Conservation (phyloP, 2,888 invertebrate species). For the Stenodera caucasica region DNA sequence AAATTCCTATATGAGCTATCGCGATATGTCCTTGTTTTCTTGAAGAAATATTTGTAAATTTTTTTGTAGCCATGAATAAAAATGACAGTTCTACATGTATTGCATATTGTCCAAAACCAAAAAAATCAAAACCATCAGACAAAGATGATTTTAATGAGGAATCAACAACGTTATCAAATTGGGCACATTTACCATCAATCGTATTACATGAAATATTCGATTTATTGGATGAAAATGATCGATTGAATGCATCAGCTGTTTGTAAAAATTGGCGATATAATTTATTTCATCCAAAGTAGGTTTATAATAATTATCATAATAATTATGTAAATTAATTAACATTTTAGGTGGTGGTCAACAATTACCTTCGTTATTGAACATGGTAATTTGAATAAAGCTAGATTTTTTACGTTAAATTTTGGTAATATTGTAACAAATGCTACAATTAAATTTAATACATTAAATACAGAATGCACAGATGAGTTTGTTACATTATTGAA, state of each 20-base stretch:
- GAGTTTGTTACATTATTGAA: slow-evolving; percentile 51
- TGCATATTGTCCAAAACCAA: slow-evolving; percentile 51
- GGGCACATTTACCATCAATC: slow-evolving; percentile 53
- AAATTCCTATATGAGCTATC: slow-evolving; percentile 23
- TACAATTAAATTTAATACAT: slow-evolving; percentile 48
- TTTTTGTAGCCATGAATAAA: slow-evolving; percentile 47
- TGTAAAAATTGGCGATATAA: slow-evolving; percentile 54
- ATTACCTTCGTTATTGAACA: slow-evolving; percentile 50
- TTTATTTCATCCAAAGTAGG: slow-evolving; percentile 53
- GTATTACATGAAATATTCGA: slow-evolving; percentile 53
- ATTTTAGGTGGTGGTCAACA: slow-evolving; percentile 51
- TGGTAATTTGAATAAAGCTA: slow-evolving; percentile 45
- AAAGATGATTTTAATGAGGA: slow-evolving; percentile 24
- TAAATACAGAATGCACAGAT: slow-evolving; percentile 48
- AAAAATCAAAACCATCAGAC: slow-evolving; percentile 51
- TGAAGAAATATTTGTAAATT: background rate
- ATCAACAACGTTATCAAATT: slow-evolving; percentile 35
- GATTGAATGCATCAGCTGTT: slow-evolving; percentile 51
- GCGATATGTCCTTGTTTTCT: slow-evolving; percentile 14
- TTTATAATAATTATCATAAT: slow-evolving; percentile 8
- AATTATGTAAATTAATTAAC: background rate
- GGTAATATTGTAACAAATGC: slow-evolving; percentile 49
- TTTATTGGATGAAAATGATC: slow-evolving; percentile 48
- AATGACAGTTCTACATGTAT: slow-evolving; percentile 47
- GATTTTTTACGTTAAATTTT: slow-evolving; percentile 48